phyloP scores from a whole-genome alignment of 37 sponge, comb jelly and placozoan genomes.

The Halisarca cf. caerulea region DNA sequence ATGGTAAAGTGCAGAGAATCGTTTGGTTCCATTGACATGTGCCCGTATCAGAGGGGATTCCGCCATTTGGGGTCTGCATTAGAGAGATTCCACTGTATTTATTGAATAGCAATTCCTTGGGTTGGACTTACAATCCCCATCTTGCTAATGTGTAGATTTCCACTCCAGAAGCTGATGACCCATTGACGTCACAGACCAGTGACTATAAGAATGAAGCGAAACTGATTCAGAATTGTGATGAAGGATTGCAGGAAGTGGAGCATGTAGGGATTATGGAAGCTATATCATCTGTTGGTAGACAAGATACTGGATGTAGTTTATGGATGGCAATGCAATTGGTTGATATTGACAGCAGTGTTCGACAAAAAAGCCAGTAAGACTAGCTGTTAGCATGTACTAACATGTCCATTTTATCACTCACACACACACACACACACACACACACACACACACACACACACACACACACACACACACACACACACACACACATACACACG shows the following conservation, averaged over 20 bases:
- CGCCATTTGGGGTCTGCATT: no score
- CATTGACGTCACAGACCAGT: slow-evolving; percentile 41
- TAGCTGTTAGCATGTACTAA: no score
- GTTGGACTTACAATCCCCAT: neutral
- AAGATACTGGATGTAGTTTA: slow-evolving; percentile 20
- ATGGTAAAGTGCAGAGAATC: no score
- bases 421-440: no score
- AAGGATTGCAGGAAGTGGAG: neutral
- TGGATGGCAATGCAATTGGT: slow-evolving; percentile 74
- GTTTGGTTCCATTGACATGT: no score
- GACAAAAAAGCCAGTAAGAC: slow-evolving; percentile 53
- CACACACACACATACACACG: no score
- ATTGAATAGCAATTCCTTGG: no score
- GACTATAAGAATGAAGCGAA: slow-evolving; percentile 25
- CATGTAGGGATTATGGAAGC: neutral
- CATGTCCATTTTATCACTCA: no score
- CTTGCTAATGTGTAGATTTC: neutral
- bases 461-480: no score
- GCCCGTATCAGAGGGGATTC: no score
- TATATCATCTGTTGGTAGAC: neutral
- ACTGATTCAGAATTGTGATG: slow-evolving; percentile 33
- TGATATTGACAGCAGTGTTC: slow-evolving; percentile 50
- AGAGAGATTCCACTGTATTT: no score
- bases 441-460: no score
- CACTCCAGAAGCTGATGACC: slow-evolving; percentile 36